These are phyloP conservation scores for Siniperca chuatsi DNA, from an alignment of 2,113 vertebrate genomes.

Conservation along the genomic window DNA sequence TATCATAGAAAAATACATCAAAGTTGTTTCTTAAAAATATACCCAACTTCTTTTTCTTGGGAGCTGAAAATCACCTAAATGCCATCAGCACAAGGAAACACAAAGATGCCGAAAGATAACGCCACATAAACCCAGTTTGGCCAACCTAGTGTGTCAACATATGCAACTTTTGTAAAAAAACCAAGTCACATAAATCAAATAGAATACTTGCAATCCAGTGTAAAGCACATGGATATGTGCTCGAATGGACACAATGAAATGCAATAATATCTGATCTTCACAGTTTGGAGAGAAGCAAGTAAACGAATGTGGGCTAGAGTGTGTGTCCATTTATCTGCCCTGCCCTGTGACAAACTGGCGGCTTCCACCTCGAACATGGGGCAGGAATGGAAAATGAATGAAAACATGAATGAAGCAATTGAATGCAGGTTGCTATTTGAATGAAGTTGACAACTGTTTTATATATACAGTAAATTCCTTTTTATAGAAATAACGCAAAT, in stretches of 20 bases:
- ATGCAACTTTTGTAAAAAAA: background rate
- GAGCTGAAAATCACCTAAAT: background rate
- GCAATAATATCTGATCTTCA: background rate
- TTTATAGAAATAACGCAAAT: background rate
- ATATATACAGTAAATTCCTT: background rate
- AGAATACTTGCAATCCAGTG: background rate
- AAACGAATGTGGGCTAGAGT: background rate
- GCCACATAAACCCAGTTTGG: background rate
- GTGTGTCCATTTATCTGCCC: background rate
- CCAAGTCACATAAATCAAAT: background rate
- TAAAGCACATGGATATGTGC: background rate
- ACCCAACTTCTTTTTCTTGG: background rate
- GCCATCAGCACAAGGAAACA: background rate
- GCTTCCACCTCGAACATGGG: background rate
- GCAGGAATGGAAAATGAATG: background rate
- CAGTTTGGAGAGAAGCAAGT: background rate
- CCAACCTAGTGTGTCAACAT: background rate
- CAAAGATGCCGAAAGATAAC: background rate
- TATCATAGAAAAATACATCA: background rate
- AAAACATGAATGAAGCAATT: background rate
- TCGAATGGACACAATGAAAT: background rate
- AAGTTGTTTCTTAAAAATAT: constrained; percentile 1
- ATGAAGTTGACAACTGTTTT: background rate
- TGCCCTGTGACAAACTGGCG: background rate
- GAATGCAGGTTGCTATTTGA: background rate